phyloP scores from a whole-genome alignment of 1,140 invertebrate genomes.

The Eupristina koningsbergeri region DNA sequence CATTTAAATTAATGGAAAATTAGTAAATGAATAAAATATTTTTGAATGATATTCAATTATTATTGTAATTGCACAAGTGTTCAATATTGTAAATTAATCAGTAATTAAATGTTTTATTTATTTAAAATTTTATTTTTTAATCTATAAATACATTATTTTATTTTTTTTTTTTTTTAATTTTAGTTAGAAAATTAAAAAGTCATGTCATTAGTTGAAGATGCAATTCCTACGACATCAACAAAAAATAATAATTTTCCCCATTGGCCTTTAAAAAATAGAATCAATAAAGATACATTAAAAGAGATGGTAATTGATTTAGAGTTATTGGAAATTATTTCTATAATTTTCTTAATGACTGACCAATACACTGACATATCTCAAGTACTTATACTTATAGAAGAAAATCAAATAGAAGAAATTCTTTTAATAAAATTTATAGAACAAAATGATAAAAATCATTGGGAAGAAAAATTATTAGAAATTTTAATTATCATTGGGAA shows the following conservation, averaged over 20 bases:
- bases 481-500: constrained; percentile 25
- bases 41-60: too few species aligned
- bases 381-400: background rate
- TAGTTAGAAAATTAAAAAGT: background rate
- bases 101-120: too few species aligned
- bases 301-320: constrained; percentile 31
- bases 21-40: too few species aligned
- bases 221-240: background rate
- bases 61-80: too few species aligned
- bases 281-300: constrained; percentile 16
- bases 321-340: constrained; percentile 20
- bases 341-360: constrained; percentile 45
- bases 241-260: background rate
- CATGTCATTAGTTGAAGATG: constrained; percentile 3
- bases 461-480: constrained; percentile 44
- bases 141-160: too few species aligned
- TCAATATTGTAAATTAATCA: too few species aligned
- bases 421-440: background rate
- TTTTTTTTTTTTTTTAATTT: too few species aligned
- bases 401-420: background rate
- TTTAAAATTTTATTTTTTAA: too few species aligned
- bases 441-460: background rate
- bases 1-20: too few species aligned
- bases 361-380: background rate
- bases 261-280: constrained; percentile 1